Base-by-base conservation (phyloP, 2,888 invertebrate genomes). In the Molanna angustata region DNA sequence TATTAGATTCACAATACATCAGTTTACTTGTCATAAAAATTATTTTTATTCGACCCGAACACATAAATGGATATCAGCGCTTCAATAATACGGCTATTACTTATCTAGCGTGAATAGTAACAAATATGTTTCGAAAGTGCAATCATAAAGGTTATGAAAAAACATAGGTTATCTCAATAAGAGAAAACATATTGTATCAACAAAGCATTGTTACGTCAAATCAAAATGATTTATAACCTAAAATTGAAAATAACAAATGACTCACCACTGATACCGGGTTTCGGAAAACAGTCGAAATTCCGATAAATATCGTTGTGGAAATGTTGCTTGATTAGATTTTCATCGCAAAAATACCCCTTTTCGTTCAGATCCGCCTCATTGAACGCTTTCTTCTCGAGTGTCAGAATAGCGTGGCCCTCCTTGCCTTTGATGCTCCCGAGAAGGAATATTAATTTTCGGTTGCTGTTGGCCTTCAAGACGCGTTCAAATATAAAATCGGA, bases 231-330 rank as follows among this genome's bases (percentile, higher is more conserved):
- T n/a, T n/a, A n/a, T n/a, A n/a, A n/a, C n/a, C n/a, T n/a, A n/a
- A n/a, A n/a, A n/a, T n/a, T n/a, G n/a, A n/a, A n/a, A n/a, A 18
- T 39, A 7, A 39, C 20, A 19, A 20, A n/a, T 27, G 6, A 68
- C 76, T 76, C 69, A 90, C 91, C 82, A 66, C 87, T 86, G 18
- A 83, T 66, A 21, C 79, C 70, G 17, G 74, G 63, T 4, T 71
- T 72, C 1, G 86, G 86, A 62, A 79, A 82, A 70, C 86, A 88
- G 64, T 84, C 83, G 67, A 86, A 93, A 66, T 86, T 87, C 11
- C 88, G 88, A 68, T 93, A 94, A 66, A 92, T 85, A 68, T 93
- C 91, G 73, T 94, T 94, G 21, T 84, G 79, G 65, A 88, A 88
- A 52, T 81, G 76, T 58, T 84, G 83, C 22, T 78, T 73, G 2